Percentiles rank a stretch among this genome's conserved stretches.
phyloP scores from a whole-genome alignment of 2,797 vertebrate genomes.

The Danio kyathit region DNA sequence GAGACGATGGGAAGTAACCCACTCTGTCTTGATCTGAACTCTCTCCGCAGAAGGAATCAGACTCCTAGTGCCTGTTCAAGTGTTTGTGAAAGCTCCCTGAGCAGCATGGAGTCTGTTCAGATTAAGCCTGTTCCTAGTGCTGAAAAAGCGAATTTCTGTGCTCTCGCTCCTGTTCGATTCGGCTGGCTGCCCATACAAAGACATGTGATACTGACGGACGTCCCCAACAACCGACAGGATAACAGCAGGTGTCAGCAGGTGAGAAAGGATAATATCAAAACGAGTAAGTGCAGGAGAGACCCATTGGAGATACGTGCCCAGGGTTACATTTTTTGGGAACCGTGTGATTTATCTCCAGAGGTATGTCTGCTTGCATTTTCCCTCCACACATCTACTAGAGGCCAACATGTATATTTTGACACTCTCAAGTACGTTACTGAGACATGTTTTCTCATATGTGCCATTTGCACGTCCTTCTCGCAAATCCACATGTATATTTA shows the following conservation, averaged over 20 bases:
- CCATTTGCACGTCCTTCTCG: no score
- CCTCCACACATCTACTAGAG: no score
- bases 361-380: no score
- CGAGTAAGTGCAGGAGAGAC: no score
- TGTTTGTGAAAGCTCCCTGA: constrained; percentile 59
- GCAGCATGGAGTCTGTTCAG: constrained; percentile 74
- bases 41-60: constrained; percentile 54
- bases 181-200: constrained; percentile 81
- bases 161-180: constrained; percentile 71
- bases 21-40: constrained; percentile 39
- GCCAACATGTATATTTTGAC: no score
- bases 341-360: no score
- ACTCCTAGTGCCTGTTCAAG: constrained; percentile 66
- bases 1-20: constrained; percentile 32
- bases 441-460: no score
- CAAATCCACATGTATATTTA: no score
- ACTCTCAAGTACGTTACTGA: no score
- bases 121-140: constrained; percentile 67
- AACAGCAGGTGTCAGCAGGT: constrained; percentile 71
- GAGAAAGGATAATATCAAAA: constrained; percentile 45
- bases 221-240: constrained; percentile 51
- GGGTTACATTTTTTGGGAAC: no score
- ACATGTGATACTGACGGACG: constrained; percentile 63
- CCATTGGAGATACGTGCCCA: no score
- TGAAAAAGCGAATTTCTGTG: constrained; percentile 71